These are phyloP conservation scores for Spodoptera litura DNA, from an alignment of 1,140 invertebrate species.

Conservation along the genomic window DNA sequence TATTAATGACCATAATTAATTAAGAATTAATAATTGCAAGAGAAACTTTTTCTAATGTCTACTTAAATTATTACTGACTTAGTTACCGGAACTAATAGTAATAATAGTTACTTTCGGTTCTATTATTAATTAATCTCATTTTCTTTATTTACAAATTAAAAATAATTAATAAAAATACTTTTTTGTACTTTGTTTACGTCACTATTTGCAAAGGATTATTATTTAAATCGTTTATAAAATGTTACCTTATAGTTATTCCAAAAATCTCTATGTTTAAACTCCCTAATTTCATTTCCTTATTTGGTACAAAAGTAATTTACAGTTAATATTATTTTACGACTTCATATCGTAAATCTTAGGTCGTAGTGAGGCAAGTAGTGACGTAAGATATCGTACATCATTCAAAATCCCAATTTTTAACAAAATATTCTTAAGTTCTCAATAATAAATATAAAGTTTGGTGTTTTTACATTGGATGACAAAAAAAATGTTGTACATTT, in stretches of 20 bases:
- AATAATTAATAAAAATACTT: slow-evolving; percentile 33
- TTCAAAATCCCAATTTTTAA: slow-evolving; percentile 14
- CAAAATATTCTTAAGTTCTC: slow-evolving; percentile 4
- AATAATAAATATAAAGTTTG: slow-evolving; percentile 10
- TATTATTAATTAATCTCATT: slow-evolving; percentile 54
- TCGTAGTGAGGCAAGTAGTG: background rate
- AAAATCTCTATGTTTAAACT: too few relatives aligned
- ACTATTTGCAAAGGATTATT: background rate
- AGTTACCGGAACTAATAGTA: slow-evolving; percentile 67
- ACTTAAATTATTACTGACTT: slow-evolving; percentile 78
- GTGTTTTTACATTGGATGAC: slow-evolving; percentile 14
- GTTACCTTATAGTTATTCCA: too few relatives aligned
- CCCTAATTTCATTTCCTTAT: background rate
- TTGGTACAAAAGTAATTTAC: background rate
- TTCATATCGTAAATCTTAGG: slow-evolving; percentile 27
- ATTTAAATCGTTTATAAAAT: background rate
- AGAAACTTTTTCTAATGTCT: slow-evolving; percentile 77
- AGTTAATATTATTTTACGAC: slow-evolving; percentile 8
- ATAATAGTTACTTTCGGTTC: slow-evolving; percentile 61
- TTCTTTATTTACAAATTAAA: slow-evolving; percentile 56
- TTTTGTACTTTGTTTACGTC: slow-evolving; percentile 34
- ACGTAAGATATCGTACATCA: slow-evolving; percentile 27
- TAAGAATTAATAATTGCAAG: slow-evolving; percentile 81
- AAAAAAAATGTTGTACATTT: background rate
- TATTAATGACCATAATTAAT: slow-evolving; percentile 78